Evolutionary conservation across 35 echinoderm and acorn worm genomes (phyloP).

Genomic region (Ophiothrix spiculata): DNA sequence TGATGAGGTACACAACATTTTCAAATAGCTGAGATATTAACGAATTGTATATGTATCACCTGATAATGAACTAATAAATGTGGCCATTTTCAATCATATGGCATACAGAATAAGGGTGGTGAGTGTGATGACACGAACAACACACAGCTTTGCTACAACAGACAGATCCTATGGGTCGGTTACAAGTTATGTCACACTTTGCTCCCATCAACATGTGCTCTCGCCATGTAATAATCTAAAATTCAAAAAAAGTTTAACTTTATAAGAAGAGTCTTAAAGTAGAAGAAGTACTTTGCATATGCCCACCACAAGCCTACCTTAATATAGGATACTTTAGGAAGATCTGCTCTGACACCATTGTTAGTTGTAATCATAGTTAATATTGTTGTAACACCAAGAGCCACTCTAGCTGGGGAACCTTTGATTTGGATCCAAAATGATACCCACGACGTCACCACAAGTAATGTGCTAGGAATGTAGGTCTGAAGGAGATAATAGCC

Average conservation of each 20-base stretch:
- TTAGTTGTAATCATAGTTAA: constrained; percentile 78
- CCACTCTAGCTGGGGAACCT: constrained; percentile 65
- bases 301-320: constrained; percentile 42
- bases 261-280: neutral
- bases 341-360: constrained; percentile 59
- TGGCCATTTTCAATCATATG: neutral
- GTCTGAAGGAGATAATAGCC: constrained; percentile 85
- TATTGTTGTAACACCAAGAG: constrained; percentile 77
- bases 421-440: constrained; percentile 84
- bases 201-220: neutral
- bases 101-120: neutral
- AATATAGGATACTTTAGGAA: constrained; percentile 70
- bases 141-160: neutral
- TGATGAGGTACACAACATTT: too few relatives aligned
- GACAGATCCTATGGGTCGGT: neutral
- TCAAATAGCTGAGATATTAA: too few relatives aligned
- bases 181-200: neutral
- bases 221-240: neutral
- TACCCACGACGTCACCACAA: constrained; percentile 77
- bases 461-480: constrained; percentile 62
- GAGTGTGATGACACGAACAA: neutral
- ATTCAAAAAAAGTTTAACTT: neutral
- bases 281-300: neutral
- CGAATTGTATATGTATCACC: too few relatives aligned
- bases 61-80: too few relatives aligned